Evolutionary conservation across 2,113 vertebrate species (phyloP).

Genomic region (Narcine bancroftii): DNA sequence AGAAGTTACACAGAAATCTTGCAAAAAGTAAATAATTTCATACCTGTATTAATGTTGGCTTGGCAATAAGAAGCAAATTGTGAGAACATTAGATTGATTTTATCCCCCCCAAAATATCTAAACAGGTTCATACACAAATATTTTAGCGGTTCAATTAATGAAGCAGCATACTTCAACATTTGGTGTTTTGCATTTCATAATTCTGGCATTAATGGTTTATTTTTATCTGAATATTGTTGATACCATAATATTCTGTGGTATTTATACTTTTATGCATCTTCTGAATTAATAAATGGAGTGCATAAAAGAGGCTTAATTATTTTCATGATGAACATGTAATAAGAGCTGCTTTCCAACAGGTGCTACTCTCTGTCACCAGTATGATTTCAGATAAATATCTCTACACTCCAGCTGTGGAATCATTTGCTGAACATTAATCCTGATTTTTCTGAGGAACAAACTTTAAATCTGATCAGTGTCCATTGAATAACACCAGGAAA

Average conservation of each 20-base stretch:
- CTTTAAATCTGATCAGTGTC: too few relatives aligned
- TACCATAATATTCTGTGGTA: background rate
- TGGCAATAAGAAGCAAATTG: background rate
- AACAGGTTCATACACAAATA: background rate
- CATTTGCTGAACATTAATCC: background rate
- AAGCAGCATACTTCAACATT: background rate
- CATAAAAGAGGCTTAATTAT: constrained; percentile 22
- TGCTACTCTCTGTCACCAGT: constrained; percentile 14
- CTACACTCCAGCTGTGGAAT: constrained; percentile 33
- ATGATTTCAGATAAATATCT: constrained; percentile 20
- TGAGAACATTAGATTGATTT: background rate
- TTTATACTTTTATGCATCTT: background rate
- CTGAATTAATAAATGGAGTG: constrained; percentile 11
- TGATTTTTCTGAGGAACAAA: background rate
- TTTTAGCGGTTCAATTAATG: background rate
- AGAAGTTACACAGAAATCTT: background rate
- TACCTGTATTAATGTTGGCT: background rate
- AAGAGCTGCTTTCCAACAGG: constrained; percentile 25
- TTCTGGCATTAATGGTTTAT: background rate
- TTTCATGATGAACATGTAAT: background rate
- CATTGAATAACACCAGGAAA: background rate
- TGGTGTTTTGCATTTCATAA: background rate
- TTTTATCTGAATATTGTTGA: background rate
- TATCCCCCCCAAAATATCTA: background rate
- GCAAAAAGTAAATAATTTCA: background rate